Conservation (phyloP, 1,140 invertebrate species). For the Schlechtendalia chinensis region DNA sequence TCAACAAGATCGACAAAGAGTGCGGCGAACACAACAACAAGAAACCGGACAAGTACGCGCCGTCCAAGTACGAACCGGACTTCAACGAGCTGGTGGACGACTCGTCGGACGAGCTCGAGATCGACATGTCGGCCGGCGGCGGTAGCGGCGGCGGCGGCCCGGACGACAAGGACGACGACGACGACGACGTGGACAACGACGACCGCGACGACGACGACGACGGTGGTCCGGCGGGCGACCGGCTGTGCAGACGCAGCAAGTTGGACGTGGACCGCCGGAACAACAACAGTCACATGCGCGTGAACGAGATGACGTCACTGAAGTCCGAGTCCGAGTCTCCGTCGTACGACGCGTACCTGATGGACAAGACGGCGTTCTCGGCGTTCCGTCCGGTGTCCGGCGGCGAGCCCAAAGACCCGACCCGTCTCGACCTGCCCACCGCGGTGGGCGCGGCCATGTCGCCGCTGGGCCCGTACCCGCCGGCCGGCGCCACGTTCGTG, state of each 20-base stretch:
- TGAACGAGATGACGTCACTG: constrained; percentile 57
- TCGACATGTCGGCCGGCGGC: constrained; percentile 70
- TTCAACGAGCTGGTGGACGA: constrained; percentile 78
- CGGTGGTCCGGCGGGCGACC: constrained; percentile 54
- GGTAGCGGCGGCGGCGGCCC: constrained; percentile 59
- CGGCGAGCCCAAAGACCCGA: constrained; percentile 56
- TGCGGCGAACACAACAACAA: constrained; percentile 18
- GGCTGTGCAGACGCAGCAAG: constrained; percentile 13
- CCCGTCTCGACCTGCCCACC: constrained; percentile 55
- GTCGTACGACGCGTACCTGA: constrained; percentile 27
- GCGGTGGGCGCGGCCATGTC: constrained; percentile 56
- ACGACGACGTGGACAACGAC: constrained; percentile 56
- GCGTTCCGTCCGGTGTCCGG: constrained; percentile 68
- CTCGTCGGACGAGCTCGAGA: constrained; percentile 75
- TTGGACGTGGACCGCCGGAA: constrained; percentile 45
- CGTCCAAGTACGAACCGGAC: constrained; percentile 65
- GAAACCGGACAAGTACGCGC: constrained; percentile 34
- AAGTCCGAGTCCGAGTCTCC: constrained; percentile 57
- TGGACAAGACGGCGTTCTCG: constrained; percentile 59
- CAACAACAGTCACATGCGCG: constrained; percentile 54
- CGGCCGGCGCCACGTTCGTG: constrained; percentile 64
- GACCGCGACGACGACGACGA: constrained; percentile 47
- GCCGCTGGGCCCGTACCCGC: constrained; percentile 63
- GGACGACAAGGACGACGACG: constrained; percentile 53
- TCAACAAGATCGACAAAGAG: constrained; percentile 52